Base-by-base conservation (phyloP, 2,113 vertebrate species). In the Sminthopsis crassicaudata region DNA sequence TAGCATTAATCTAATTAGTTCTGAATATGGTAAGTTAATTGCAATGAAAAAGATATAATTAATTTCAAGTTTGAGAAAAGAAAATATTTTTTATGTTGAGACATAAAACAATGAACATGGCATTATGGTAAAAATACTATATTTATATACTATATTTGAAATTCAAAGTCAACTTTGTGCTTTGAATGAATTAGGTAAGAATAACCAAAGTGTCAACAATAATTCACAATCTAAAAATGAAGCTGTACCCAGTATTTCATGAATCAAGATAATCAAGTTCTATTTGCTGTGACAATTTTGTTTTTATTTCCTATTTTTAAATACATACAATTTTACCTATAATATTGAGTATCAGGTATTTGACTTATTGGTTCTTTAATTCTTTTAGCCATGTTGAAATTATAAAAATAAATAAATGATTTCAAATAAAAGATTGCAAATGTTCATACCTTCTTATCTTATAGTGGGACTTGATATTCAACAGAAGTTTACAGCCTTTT, bases 381-480 rank as follows among this genome's bases (percentile, higher is more conserved):
- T 27, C 30, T 92, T 42, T 12, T 8, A 88, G 84, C 91, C 92
- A 42, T 84, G n/a, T 51, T 30, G 46, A 50, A 3, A 76, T 90
- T 1, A 94, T 25, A 94, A 97, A 94, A 94, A n/a, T 84, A 95
- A 95, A 22, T 95, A 94, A 96, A 94, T 90, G 46, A 7, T 93
- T 89, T 30, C 76, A 93, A 84, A 26, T 76, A 46, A 90, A 93
- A 93, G 48, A 48, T 93, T 94, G 95, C 57, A 90, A 91, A 92
- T 53, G 0, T 95, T 53, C 90, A 91, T 89, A 91, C 96, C 96
- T 96, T 94, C 54, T 89, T 30, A 96, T 98, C 95, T 89, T 91
- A 26, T 92, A 99, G 99, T 99, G 98, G 99, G 99, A 84, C 96
- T 99, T 94, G 99, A 99, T 98, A 98, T 99, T 98, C 99, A 99